Base-by-base conservation (phyloP, 23 tunicate genomes). In the Ciona savignyi region DNA sequence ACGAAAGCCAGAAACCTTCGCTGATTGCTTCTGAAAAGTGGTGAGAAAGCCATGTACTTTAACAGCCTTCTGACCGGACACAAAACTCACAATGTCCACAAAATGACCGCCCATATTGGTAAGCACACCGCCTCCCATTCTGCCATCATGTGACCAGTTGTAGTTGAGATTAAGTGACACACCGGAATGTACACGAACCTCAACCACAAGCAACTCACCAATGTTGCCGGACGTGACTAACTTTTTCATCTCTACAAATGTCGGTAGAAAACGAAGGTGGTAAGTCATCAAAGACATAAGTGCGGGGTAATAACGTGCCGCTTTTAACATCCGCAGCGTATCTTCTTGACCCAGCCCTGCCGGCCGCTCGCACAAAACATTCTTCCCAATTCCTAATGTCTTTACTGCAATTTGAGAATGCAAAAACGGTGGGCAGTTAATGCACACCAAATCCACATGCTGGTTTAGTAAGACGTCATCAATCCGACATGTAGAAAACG, bases 101-200 rank as follows among this genome's bases (percentile, higher is more conserved):
- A 90, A 83, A 79, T 90, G 97, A 15, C 82, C 74, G 1, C 97
- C 97, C 65, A 90, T 79, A 23, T 32, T 30, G 2, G 85, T 26
- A 25, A 90, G 82, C 60, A 90, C 63, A 27, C 97, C 97, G 24
- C 90, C 97, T 3, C 97, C 97, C 82, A 79, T 90, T 26, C 97
- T 51, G 15, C 74, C 75, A 48, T 90, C 97, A 65, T 83, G 81
- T 20, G 61, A 78, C 97, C 97, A 90, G 24, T 60, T 34, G 30
- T 74, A 90, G 61, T 75, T 35, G 0, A 60, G 30, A 4, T 85
- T 34, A 6, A 78, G 23, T 27, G 66, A 34, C 19, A 90, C 20
- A 28, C 74, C 71, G 51, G 85, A 78, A 64, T 84, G 97, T 9
- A 90, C 97, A n/a, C n/a, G n/a, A n/a, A n/a, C n/a, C n/a, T n/a